phyloP scores from a whole-genome alignment of 1,140 invertebrate species.

The Periplaneta americana region DNA sequence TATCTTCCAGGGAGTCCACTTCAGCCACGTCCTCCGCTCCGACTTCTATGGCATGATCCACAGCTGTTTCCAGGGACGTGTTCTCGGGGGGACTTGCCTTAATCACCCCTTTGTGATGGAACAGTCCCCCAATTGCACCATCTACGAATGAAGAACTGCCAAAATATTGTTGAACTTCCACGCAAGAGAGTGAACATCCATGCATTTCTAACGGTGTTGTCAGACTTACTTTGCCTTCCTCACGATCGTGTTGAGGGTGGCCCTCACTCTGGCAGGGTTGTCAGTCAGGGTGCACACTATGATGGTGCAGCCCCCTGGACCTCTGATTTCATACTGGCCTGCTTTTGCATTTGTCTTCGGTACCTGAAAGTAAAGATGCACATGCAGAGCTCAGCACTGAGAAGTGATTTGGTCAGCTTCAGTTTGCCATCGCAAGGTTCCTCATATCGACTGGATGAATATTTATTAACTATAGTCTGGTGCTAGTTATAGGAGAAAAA shows the following conservation, averaged over 20 bases:
- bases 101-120: conserved; percentile 14
- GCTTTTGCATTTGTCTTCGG: not conserved
- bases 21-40: conserved; percentile 55
- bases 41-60: conserved; percentile 54
- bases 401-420: too few relatives aligned
- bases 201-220: too few relatives aligned
- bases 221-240: not conserved
- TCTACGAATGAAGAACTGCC: not conserved
- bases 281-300: not conserved
- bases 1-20: conserved; percentile 34
- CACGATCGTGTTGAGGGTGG: not conserved
- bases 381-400: too few relatives aligned
- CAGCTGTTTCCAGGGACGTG: conserved; percentile 43
- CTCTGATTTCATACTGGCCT: not conserved
- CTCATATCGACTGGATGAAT: too few relatives aligned
- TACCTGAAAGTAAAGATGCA: not conserved
- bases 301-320: not conserved
- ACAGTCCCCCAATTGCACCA: not conserved
- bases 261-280: not conserved
- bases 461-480: too few relatives aligned
- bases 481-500: too few relatives aligned
- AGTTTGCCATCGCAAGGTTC: too few relatives aligned
- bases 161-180: not conserved
- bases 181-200: too few relatives aligned
- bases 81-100: conserved; percentile 18